A percentile compares a stretch with the other conserved stretches of the same genome.
phyloP scores from a whole-genome alignment of 2,113 vertebrate genomes.

The Poicephalus meyeri region DNA sequence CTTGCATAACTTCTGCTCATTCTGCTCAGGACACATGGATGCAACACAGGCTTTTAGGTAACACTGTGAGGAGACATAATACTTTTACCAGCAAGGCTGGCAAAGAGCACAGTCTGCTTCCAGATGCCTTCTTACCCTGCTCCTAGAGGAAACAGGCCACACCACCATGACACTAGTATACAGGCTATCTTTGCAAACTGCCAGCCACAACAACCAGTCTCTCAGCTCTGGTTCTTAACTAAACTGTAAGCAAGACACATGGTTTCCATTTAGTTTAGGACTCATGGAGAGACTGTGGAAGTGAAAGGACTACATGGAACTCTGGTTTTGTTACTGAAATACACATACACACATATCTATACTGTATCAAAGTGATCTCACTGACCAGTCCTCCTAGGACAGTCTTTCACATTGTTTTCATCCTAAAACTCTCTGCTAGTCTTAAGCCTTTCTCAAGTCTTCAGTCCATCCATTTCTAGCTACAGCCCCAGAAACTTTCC shows the following conservation, averaged over 20 bases:
- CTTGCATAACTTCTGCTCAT: background rate
- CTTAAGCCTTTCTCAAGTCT: background rate
- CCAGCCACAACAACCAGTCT: background rate
- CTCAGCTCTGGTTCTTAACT: background rate
- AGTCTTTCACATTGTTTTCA: background rate
- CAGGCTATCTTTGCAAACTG: background rate
- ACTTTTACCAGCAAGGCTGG: background rate
- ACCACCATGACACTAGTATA: background rate
- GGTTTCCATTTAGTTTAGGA: background rate
- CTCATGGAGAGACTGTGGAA: background rate
- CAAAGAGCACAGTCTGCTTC: background rate
- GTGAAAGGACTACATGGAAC: background rate
- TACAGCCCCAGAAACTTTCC: background rate
- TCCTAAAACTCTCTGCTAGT: background rate
- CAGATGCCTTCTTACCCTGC: background rate
- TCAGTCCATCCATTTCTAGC: background rate
- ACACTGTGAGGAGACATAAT: rapidly evolving
- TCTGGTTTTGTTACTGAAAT: background rate
- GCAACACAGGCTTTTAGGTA: background rate
- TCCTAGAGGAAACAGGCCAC: background rate
- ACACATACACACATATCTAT: background rate
- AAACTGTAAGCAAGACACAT: background rate
- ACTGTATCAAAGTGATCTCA: background rate
- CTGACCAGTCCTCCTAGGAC: background rate
- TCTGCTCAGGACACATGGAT: background rate